Base-by-base conservation (phyloP, 2,113 vertebrate genomes). In the Semnornis frantzii region DNA sequence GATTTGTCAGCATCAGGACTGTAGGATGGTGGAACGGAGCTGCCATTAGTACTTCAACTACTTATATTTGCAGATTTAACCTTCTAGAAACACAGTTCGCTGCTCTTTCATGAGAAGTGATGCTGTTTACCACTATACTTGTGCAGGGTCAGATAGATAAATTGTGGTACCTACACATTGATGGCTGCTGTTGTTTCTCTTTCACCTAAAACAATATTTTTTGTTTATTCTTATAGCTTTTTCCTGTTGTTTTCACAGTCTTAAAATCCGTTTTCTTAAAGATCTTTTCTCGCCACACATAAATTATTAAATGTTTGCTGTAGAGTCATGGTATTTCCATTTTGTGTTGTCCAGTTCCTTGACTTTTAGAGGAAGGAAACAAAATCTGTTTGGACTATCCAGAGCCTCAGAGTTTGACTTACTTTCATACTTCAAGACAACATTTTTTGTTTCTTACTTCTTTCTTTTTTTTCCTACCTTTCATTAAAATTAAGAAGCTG, bases 21-120 rank as follows among this genome's bases (percentile, higher is more conserved):
- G 5, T 46, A 73, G 39, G 48, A 39, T 52, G 74, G 46, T 55
- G 52, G n/a, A 63, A 73, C 1, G 2, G 21, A 74, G 48, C 50
- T 83, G 60, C 58, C 52, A 52, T 87, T 59, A 57, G 50, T 89
- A 50, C n/a, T 97, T 93, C 46, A 75, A 13, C 33, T 83, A 12
- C 74, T 44, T 44, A 33, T 28, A 48, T 7, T 59, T 80, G 24
- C 25, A 6, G 37, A 79, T 80, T 87, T 94, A 57, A 77, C 20
- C 48, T 76, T 80, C 62, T 81, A 39, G 31, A 80, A 69, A 66
- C 37, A 54, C 24, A 86, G 24, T 15, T 50, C 19, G 15, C 34
- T 52, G 21, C 27, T 71, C 50, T 17, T 71, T 80, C 37, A 63
- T 7, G 6, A 20, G 64, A 63, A 48, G 86, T 7, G 34, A 20